Conservation (phyloP, 1,140 invertebrate genomes). For the Homarus americanus region DNA sequence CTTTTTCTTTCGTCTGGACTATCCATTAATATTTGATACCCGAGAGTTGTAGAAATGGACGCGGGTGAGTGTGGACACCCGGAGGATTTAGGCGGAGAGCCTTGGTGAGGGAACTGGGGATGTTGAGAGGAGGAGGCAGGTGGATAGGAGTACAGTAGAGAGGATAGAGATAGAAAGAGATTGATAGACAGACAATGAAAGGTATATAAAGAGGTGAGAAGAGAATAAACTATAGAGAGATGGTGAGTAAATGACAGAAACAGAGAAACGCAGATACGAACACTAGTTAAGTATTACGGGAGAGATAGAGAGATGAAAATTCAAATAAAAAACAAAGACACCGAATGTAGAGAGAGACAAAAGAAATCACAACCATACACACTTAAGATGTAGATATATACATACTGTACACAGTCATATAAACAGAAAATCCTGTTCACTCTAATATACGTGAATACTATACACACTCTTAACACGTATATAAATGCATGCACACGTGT, state of each 20-base stretch:
- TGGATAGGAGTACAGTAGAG: neutral
- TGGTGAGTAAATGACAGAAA: neutral
- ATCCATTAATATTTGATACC: slow-evolving; percentile 62
- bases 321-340: too few species aligned
- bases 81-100: slow-evolving; percentile 24
- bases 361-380: too few species aligned
- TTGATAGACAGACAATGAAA: neutral
- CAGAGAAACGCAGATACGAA: neutral
- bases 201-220: neutral
- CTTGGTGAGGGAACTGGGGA: neutral
- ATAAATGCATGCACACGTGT: too few species aligned
- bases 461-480: too few species aligned
- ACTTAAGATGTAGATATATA: too few species aligned
- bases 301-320: too few species aligned
- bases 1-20: slow-evolving; percentile 35
- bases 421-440: too few species aligned
- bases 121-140: neutral
- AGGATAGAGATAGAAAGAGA: neutral
- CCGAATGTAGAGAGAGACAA: too few species aligned
- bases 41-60: slow-evolving; percentile 68
- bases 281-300: too few species aligned
- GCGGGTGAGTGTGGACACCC: slow-evolving; percentile 37
- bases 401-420: too few species aligned
- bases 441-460: too few species aligned
- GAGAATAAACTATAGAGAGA: neutral